These are phyloP conservation scores for Bombus haemorrhoidalis DNA, from an alignment of 1,140 invertebrate species.

Conservation along the genomic window DNA sequence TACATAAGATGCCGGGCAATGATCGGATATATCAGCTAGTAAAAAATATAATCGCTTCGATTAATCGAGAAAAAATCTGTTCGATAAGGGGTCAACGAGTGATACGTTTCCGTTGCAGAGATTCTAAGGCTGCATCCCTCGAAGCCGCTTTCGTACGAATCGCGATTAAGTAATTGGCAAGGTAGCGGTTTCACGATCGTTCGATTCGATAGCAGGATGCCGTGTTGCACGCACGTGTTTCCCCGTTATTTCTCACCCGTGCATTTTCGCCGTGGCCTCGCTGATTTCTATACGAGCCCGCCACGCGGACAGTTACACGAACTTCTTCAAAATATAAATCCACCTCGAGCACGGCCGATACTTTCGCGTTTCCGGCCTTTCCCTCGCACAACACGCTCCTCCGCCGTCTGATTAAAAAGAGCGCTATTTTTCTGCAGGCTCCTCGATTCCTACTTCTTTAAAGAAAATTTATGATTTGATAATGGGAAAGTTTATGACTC, in stretches of 20 bases:
- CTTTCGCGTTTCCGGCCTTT: constrained; percentile 33
- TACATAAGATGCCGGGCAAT: no score
- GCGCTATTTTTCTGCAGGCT: neutral
- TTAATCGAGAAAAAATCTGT: neutral
- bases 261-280: constrained; percentile 29
- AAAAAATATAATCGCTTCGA: neutral
- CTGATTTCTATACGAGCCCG: constrained; percentile 35
- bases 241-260: constrained; percentile 44
- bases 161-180: constrained; percentile 53
- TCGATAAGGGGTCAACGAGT: neutral
- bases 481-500: no score
- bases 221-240: constrained; percentile 45
- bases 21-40: no score
- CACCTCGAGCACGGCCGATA: neutral
- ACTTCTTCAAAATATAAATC: constrained; percentile 52
- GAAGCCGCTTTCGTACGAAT: constrained; percentile 26
- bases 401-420: neutral
- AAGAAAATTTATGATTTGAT: neutral
- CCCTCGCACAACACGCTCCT: neutral
- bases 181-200: constrained; percentile 43
- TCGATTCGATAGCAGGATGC: constrained; percentile 31
- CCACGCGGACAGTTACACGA: constrained; percentile 35
- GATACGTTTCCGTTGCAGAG: neutral
- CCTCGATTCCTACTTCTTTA: neutral
- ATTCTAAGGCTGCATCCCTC: constrained; percentile 8